A percentile compares a stretch with the other conserved stretches of the same genome.
Evolutionary conservation across 1,140 invertebrate species (phyloP).

Genomic region (Orius insidiosus): DNA sequence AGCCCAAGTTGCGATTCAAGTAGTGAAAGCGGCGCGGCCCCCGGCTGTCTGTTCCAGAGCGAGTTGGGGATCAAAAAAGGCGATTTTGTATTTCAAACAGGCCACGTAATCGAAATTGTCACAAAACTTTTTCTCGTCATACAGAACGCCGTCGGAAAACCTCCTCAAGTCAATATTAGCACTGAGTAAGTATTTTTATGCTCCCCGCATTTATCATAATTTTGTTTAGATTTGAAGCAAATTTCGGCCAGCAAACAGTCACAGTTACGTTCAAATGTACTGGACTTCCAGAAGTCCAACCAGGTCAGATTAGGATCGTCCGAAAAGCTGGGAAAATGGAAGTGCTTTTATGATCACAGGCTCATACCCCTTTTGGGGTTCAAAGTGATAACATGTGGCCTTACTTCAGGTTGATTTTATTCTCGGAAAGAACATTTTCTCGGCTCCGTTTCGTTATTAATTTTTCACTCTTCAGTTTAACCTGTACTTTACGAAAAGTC

Average conservation of each 20-base stretch:
- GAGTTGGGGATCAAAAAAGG: slow-evolving; percentile 62
- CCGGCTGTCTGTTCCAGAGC: slow-evolving; percentile 35
- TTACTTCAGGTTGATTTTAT: too few relatives aligned
- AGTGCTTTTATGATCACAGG: slow-evolving; percentile 44
- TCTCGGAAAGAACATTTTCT: too few relatives aligned
- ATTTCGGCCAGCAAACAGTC: slow-evolving; percentile 62
- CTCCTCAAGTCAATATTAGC: slow-evolving; percentile 60
- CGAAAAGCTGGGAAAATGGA: slow-evolving; percentile 64
- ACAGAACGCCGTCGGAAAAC: slow-evolving; percentile 66
- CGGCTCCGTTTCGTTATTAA: too few relatives aligned
- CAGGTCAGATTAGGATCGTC: slow-evolving; percentile 47
- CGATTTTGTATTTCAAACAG: slow-evolving; percentile 70
- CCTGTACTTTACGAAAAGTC: too few relatives aligned
- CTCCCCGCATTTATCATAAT: neutral
- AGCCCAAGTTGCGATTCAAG: slow-evolving; percentile 19
- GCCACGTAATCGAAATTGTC: slow-evolving; percentile 74
- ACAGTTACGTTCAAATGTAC: slow-evolving; percentile 58
- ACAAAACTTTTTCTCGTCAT: slow-evolving; percentile 78
- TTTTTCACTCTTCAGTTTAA: too few relatives aligned
- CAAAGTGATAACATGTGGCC: too few relatives aligned
- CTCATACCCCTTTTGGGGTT: neutral
- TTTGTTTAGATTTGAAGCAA: slow-evolving; percentile 53
- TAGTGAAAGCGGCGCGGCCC: slow-evolving; percentile 14
- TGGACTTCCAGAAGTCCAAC: slow-evolving; percentile 44
- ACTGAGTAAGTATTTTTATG: slow-evolving; percentile 38